These are phyloP conservation scores for Dipus sagitta DNA, from an alignment of 2,797 vertebrate genomes.

Conservation along the genomic window DNA sequence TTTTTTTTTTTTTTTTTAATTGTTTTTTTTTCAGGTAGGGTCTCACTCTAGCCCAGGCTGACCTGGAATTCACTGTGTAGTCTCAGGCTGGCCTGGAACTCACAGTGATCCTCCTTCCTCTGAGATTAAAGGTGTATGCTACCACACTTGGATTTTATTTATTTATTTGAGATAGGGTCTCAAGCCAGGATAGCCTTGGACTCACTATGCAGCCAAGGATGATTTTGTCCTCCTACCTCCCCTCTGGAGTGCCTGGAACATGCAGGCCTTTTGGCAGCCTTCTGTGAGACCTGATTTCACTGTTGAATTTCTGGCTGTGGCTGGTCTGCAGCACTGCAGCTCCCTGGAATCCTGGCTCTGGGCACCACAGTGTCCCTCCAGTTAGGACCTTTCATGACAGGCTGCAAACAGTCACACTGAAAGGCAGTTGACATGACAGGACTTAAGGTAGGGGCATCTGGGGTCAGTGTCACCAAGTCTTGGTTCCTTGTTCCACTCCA, in stretches of 20 bases:
- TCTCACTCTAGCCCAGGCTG: too few relatives aligned
- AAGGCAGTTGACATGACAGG: not conserved
- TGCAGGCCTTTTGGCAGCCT: not conserved
- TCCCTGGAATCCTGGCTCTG: not conserved
- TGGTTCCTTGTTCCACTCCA: too few relatives aligned
- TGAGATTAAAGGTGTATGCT: too few relatives aligned
- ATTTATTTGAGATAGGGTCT: too few relatives aligned
- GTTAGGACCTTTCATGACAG: not conserved
- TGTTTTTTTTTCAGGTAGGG: too few relatives aligned
- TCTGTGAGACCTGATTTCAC: not conserved
- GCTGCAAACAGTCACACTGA: not conserved
- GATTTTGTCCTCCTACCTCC: not conserved
- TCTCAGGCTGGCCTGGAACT: too few relatives aligned
- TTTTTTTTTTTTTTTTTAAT: too few relatives aligned
- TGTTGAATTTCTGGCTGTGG: not conserved
- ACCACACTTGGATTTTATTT: too few relatives aligned
- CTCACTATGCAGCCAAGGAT: not conserved
- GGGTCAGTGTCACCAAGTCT: not conserved
- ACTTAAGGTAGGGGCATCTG: not conserved
- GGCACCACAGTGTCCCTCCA: not conserved
- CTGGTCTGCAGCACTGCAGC: too few relatives aligned
- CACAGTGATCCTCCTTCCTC: too few relatives aligned
- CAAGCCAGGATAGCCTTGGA: too few relatives aligned
- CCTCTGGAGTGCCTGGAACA: not conserved
- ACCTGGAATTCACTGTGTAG: too few relatives aligned